These are phyloP conservation scores for Malurus alboscapulatus DNA, from an alignment of 2,113 vertebrate species.

Conservation along the genomic window DNA sequence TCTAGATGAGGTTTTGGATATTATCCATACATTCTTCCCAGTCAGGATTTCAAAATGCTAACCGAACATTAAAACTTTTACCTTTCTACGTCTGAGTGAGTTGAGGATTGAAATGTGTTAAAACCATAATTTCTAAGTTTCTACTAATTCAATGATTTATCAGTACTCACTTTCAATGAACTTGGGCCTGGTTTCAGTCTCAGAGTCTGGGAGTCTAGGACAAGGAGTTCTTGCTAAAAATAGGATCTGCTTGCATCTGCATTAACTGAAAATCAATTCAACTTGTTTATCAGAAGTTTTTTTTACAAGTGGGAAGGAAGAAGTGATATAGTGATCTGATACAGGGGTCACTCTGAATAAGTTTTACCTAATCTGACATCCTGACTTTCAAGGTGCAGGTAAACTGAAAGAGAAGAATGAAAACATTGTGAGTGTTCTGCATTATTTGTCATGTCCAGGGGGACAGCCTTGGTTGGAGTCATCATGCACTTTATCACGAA, in stretches of 20 bases:
- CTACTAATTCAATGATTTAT: neutral
- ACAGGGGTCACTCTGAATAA: neutral
- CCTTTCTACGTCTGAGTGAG: neutral
- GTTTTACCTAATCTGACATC: neutral
- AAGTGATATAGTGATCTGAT: neutral
- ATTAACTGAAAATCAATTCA: slow-evolving; percentile 41
- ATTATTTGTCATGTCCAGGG: neutral
- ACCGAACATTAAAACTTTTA: neutral
- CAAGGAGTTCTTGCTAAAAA: slow-evolving; percentile 26
- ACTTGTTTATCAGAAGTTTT: slow-evolving; percentile 27
- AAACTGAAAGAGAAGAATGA: neutral
- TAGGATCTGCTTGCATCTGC: neutral
- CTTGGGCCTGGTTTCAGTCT: neutral
- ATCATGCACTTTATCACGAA: neutral
- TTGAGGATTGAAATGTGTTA: neutral
- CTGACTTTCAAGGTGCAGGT: neutral
- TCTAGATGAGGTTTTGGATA: neutral
- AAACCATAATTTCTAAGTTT: neutral
- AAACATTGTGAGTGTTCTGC: neutral
- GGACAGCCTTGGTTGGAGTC: neutral
- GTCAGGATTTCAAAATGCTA: neutral
- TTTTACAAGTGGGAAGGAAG: neutral
- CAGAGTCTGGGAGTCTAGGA: neutral
- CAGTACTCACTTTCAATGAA: neutral
- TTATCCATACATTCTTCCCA: neutral